Base-by-base conservation (phyloP, 1,140 invertebrate species). In the Pseudomyrmex cubaensis region DNA sequence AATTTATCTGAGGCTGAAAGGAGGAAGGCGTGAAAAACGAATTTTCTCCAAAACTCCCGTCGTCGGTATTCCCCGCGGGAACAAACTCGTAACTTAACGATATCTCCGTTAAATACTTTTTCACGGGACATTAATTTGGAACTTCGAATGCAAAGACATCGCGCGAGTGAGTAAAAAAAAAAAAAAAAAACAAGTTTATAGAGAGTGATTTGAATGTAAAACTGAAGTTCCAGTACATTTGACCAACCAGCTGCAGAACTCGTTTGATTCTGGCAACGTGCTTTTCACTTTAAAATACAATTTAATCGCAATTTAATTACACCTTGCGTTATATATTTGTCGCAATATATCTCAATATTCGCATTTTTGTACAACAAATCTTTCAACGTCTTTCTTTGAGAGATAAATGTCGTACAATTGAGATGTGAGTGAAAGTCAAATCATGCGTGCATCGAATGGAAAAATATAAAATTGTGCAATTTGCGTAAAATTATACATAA, bases 1-100 rank as follows among this genome's bases (percentile, higher is more conserved):
- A 86, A 86, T 86, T 86, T 86, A 84, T 86, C 57, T 69, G 82
- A 72, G 85, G 73, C 73, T 73, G 85, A 84, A 84, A 86, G 85
- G 62, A 84, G 82, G 56, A 64, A 72, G 57, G 82, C 73, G 82
- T 69, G 61, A 35, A 84, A 83, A 85, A 82, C 80, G 64, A 83
- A 73, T 61, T 61, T 70, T 76, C 84, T 15, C 54, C 50, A 22
- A 80, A 70, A 66, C 74, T 35, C 35, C 66, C 84, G 57, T 61
- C 57, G 70, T 46, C 48, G 52, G 50, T 75, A 64, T 72, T 80
- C 83, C 83, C 77, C 12, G 35, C 54, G 66, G 78, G 46, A 64
- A 56, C 54, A 25, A 84, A 86, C 56, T 72, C 85, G 73, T 82
- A 70, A 84, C 50, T 85, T 56, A 76, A 64, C 66, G 73, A 84